Conservation (phyloP, 2,113 vertebrate species). For the Megaptera novaeangliae region DNA sequence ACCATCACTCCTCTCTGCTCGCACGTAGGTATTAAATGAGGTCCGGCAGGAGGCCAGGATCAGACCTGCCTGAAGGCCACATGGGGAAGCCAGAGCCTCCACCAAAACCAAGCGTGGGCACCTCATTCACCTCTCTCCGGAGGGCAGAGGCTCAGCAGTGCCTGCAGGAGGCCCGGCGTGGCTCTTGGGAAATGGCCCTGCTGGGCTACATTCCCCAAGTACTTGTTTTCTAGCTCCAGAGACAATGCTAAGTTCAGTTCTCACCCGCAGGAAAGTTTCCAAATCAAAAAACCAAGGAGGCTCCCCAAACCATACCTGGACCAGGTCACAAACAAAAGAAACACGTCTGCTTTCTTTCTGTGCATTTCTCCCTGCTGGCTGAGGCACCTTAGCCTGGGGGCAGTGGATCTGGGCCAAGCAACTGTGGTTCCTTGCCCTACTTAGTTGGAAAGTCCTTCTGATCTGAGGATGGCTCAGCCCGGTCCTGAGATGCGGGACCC, state of each 20-base stretch:
- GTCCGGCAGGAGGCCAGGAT: conserved; percentile 19
- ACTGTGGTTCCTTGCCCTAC: background rate
- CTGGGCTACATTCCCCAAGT: background rate
- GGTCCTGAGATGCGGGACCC: background rate
- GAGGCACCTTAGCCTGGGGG: background rate
- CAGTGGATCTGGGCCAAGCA: background rate
- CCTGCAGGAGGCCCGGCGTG: background rate
- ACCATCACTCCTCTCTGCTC: background rate
- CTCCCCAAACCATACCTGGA: background rate
- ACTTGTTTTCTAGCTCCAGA: conserved; percentile 34
- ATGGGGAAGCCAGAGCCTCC: background rate
- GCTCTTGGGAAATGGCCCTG: background rate
- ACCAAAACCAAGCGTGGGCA: background rate
- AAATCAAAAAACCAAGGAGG: conserved; percentile 23
- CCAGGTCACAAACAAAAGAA: background rate
- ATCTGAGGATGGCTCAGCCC: background rate
- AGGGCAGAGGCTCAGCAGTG: background rate
- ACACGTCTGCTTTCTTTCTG: background rate
- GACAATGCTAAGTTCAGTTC: conserved; percentile 27
- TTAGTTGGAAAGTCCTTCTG: background rate
- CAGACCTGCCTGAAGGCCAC: conserved; percentile 6
- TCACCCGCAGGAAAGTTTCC: conserved; percentile 10
- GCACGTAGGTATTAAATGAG: conserved; percentile 36
- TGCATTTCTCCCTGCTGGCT: background rate
- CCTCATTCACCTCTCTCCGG: background rate